phyloP scores from a whole-genome alignment of 2,888 invertebrate species.

The Drosophila kambysellisi region DNA sequence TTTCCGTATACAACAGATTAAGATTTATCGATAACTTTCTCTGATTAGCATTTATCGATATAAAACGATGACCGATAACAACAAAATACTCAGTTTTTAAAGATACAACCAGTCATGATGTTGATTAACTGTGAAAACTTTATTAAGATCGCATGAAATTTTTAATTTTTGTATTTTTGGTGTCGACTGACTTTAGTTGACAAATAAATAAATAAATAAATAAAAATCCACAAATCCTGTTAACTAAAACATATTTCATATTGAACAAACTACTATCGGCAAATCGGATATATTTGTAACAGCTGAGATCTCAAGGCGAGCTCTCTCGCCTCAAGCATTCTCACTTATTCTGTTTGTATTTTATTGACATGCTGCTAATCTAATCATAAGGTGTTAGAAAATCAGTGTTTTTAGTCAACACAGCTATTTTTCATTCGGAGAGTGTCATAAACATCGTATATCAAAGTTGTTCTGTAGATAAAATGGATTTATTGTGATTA shows the following conservation, averaged over 20 bases:
- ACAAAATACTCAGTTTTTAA: rapidly evolving
- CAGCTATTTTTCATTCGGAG: neutral
- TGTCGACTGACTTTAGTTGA: too few relatives aligned
- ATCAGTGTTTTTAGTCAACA: neutral
- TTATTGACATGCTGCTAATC: slow-evolving; percentile 18
- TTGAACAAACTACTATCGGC: neutral
- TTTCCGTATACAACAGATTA: too few relatives aligned
- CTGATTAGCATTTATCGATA: neutral
- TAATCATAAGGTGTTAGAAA: slow-evolving; percentile 23
- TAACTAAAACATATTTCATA: neutral
- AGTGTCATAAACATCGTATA: neutral
- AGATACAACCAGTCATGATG: neutral
- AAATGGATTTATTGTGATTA: slow-evolving; percentile 3
- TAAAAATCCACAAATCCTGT: too few relatives aligned
- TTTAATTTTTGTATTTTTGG: too few relatives aligned
- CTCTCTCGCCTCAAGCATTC: neutral
- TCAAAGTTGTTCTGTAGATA: neutral
- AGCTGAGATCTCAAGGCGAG: neutral
- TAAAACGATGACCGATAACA: neutral
- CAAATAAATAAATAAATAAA: too few relatives aligned
- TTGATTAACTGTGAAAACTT: neutral
- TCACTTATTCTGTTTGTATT: neutral
- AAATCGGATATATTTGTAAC: neutral
- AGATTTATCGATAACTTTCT: too few relatives aligned
- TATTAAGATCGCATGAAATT: neutral